These are phyloP conservation scores for Acanthaster planci DNA, from an alignment of 35 echinoderm and acorn worm species.

Conservation along the genomic window DNA sequence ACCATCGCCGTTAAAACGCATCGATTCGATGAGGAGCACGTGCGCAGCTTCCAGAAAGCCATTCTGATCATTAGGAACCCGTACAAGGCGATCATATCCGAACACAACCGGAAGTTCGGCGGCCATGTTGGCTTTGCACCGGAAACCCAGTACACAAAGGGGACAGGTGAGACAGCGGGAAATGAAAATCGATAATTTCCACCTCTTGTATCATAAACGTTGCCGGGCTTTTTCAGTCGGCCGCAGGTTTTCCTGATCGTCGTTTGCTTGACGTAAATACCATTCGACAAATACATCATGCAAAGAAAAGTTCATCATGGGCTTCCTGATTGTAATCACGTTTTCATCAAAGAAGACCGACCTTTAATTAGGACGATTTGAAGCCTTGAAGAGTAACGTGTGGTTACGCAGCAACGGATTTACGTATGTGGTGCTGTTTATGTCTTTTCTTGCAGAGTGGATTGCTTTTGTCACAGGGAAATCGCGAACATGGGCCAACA, in stretches of 20 bases:
- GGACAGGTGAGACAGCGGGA: slow-evolving; percentile 66
- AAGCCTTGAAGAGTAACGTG: not conserved
- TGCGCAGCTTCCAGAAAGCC: slow-evolving; percentile 61
- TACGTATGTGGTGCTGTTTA: not conserved
- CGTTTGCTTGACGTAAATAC: too few species aligned
- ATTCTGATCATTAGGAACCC: slow-evolving; percentile 85
- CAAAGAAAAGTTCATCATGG: too few species aligned
- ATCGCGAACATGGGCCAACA: slow-evolving; percentile 95
- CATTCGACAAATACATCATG: too few species aligned
- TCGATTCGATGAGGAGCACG: slow-evolving; percentile 76
- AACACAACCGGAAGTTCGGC: slow-evolving; percentile 97
- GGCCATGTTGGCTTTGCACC: slow-evolving; percentile 88
- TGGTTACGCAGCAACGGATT: not conserved
- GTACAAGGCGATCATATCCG: slow-evolving; percentile 94
- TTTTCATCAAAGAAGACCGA: too few species aligned
- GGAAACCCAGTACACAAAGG: slow-evolving; percentile 82
- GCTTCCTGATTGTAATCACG: too few species aligned
- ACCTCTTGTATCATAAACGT: not conserved
- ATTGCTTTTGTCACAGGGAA: slow-evolving; percentile 94
- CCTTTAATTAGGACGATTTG: not conserved
- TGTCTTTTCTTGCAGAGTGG: slow-evolving; percentile 72
- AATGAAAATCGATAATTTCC: not conserved
- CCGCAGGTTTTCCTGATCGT: not conserved
- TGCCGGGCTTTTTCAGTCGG: not conserved
- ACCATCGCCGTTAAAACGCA: slow-evolving; percentile 84